Percentiles rank a stretch among this genome's conserved stretches.
Evolutionary conservation across 2,113 vertebrate species (phyloP).

Genomic region (Sylvilagus bachmani): DNA sequence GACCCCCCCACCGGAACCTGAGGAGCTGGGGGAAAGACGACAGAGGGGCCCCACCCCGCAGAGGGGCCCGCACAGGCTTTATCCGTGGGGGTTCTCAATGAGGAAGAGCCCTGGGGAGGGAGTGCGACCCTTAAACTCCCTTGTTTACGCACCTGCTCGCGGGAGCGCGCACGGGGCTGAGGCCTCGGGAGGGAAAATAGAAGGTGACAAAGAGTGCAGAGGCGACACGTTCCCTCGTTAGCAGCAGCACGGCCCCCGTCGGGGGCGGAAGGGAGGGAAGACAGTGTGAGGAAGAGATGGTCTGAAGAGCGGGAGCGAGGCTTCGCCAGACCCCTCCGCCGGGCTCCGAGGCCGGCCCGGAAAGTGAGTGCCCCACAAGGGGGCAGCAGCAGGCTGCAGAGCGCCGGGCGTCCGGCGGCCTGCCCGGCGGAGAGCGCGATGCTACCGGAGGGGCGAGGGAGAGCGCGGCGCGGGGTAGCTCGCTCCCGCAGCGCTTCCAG

Average conservation of each 20-base stretch:
- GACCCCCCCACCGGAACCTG: neutral
- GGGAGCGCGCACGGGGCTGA: neutral
- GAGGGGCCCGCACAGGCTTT: neutral
- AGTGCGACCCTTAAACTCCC: neutral
- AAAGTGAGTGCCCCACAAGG: constrained; percentile 35
- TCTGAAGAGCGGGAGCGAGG: neutral
- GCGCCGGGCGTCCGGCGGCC: neutral
- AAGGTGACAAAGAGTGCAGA: neutral
- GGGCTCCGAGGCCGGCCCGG: neutral
- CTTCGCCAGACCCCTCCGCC: neutral
- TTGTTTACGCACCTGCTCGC: neutral
- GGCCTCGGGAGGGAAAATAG: constrained; percentile 23
- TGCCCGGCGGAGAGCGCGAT: too few species aligned
- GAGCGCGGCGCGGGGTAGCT: neutral
- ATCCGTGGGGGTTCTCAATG: neutral
- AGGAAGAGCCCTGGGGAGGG: neutral
- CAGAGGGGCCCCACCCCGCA: neutral
- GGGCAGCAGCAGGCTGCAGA: constrained; percentile 4
- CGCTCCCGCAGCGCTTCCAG: neutral
- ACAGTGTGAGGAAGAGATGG: neutral
- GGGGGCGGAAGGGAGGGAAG: neutral
- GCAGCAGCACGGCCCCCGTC: neutral
- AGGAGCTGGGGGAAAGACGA: neutral
- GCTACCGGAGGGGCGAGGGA: neutral
- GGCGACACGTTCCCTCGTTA: neutral